Evolutionary conservation across 2,113 vertebrate genomes (phyloP), one percentile per base, ranked within the genome.

Genomic region (Burhinus bistriatus): DNA sequence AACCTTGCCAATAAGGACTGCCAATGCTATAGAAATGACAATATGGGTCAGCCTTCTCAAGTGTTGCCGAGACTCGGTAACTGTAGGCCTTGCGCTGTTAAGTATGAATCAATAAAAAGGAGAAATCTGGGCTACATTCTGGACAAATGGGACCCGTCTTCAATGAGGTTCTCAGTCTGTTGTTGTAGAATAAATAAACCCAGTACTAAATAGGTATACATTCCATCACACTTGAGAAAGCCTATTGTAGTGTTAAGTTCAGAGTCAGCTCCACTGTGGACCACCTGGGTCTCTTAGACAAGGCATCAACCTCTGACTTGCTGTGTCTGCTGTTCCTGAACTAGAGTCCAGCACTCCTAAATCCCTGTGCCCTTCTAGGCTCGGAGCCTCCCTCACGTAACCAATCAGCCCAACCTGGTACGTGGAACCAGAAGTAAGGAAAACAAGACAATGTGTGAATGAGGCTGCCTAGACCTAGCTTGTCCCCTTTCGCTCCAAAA

Each of bases 401-500:
- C 15, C 15, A n/a, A 38, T 14, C 54, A 79, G 51, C 57, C 76
- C 45, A 55, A 25, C 18, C 29, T 49, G 51, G 6, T 12, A 19
- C 0, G 10, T 9, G 25, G 38, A 90, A 52, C 27, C 22, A 77
- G 23, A 58, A 42, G 10, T 18, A 44, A 68, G 34, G 16, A 34
- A 27, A 59, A 55, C 6, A 38, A 23, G 19, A 40, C 16, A 57
- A 15, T 13, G 25, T 2, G 5, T 34, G 30, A 70, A 49, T 15
- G 45, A 88, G 47, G 18, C 1, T 73, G n/a, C 13, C 45, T 29
- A 55, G 36, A 36, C 9, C 15, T 25, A 49, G 15, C 44, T 72
- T 38, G 26, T 29, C 25, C 26, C 19, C 15, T 70, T 75, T 61
- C 0, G 0, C 27, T 73, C 19, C 49, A 54, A 47, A 68, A 68